Evolutionary conservation across 2,797 vertebrate genomes (phyloP), one percentile per base, ranked within the genome.

Genomic region (Typhlichthys subterraneus): DNA sequence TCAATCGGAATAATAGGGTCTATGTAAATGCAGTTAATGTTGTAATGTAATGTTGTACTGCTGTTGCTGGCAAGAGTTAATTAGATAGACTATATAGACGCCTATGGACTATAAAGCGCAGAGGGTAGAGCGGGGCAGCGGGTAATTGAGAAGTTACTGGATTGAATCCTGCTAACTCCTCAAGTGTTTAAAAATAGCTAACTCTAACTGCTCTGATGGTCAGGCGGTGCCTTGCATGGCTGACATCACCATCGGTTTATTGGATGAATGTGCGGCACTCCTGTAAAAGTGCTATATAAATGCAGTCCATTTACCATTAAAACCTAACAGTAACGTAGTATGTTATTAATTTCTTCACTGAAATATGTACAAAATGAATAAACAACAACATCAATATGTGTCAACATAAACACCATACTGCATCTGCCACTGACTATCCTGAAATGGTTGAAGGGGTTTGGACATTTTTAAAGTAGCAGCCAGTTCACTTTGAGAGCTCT

Each of bases 11-110:
- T 29, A 29, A 29, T 29, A 29, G 4, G 76, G 54, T 57, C 64
- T 50, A 45, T 45, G 53, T 71, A 53, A 61, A 51, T 73, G 67
- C 77, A 73, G 46, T 58, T 31, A 63, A 69, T 48, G 15, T 38
- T 58, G 45, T 15, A 33, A 29, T 29, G 23, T 42, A 9, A 9
- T 42, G 7, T 42, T 42, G 9, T 42, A 42, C 7, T 8, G 38
- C 7, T 42, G 8, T 42, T 10, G 23, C 23, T 29, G 38, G 38
- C 38, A 42, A 42, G 38, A 42, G 9, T 42, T 42, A 42, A 42
- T 42, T 7, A 4, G 38, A 42, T 42, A 42, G 9, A 42, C 38
- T 42, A 42, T 42, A 42, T 42, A 42, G 38, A 42, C 9, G 9
- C 38, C 9, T 42, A 42, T 42, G 38, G 38, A 42, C 8, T 42